These are phyloP conservation scores for Varanus salvator DNA, from an alignment of 2,113 vertebrate species.

Conservation along the genomic window DNA sequence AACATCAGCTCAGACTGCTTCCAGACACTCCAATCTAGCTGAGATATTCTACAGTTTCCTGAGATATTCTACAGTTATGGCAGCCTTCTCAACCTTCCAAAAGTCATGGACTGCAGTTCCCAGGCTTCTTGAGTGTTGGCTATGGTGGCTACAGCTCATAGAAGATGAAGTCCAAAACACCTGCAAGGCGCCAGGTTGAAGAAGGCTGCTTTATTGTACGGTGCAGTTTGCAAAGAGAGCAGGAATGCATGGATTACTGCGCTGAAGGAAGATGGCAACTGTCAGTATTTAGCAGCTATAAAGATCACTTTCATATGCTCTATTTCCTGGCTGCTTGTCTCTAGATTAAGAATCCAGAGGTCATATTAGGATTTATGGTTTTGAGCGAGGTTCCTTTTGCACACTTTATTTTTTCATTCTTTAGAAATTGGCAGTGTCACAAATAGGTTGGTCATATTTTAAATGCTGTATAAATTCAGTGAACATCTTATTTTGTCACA, in stretches of 20 bases:
- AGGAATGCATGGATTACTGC: rapidly evolving
- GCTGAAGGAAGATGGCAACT: neutral
- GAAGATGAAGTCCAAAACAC: no score
- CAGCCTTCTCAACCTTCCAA: no score
- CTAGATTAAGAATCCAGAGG: conserved; percentile 44
- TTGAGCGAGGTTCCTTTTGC: conserved; percentile 36
- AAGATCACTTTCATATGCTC: conserved; percentile 29
- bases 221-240: neutral
- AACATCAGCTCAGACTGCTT: conserved; percentile 38
- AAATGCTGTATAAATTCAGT: neutral
- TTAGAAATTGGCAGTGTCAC: conserved; percentile 43
- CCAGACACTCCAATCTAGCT: conserved; percentile 25
- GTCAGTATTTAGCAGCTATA: conserved; percentile 15
- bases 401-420: neutral
- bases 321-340: conserved; percentile 53
- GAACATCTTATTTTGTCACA: conserved; percentile 45
- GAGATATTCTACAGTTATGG: conserved; percentile 26
- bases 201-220: neutral
- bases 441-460: conserved; percentile 17
- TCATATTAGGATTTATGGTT: conserved; percentile 41
- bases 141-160: no score
- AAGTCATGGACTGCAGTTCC: no score
- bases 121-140: no score
- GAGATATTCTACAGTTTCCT: neutral
- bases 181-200: no score